Evolutionary conservation across 53 echinoderm and acorn worm species (phyloP), one percentile per base, ranked within the genome.

Genomic region (Patiria pectinifera): DNA sequence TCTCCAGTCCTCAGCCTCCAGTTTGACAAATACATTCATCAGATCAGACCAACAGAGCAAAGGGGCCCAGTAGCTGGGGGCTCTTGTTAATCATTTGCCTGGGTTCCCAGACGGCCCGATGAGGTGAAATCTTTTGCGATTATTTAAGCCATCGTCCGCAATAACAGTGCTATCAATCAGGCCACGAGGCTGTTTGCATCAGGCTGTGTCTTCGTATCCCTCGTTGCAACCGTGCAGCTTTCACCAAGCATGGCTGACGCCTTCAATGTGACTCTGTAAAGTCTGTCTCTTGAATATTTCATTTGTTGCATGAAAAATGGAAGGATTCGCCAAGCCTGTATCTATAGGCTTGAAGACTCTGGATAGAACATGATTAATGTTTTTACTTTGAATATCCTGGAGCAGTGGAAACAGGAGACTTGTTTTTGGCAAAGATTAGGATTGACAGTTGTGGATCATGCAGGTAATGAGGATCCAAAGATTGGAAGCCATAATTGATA

Each of bases 141-240:
- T 74, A 74, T 74, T 23, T 74, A 74, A 74, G 74, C 74, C 74
- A 74, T 74, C 24, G 74, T 16, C 74, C 74, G 24, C 74, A 74
- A 74, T 74, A 74, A 74, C 22, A 74, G 74, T 3, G 24, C 74
- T 74, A 74, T 74, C 74, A 74, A 74, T 74, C 74, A 74, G 74
- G 24, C 22, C 18, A n/a, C 1, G 74, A 74, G 74, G 22, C 24
- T 74, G 74, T 74, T 74, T 74, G 74, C 24, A 21, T n/a, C 74
- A 74, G 74, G 21, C 74, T 66, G 66, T 66, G 66, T 18, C 66
- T 14, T 15, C 10, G 66, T 18, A 66, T 66, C 66, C 6, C 19
- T 18, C 66, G 15, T 66, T 11, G 53, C 8, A 53, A 53, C 6
- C 53, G 2, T 53, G 21, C 74, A 24, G 74, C 74, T 74, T 74